Evolutionary conservation across 2,797 vertebrate genomes (phyloP), one percentile per base, ranked within the genome.

Genomic region (Scleropages formosus): DNA sequence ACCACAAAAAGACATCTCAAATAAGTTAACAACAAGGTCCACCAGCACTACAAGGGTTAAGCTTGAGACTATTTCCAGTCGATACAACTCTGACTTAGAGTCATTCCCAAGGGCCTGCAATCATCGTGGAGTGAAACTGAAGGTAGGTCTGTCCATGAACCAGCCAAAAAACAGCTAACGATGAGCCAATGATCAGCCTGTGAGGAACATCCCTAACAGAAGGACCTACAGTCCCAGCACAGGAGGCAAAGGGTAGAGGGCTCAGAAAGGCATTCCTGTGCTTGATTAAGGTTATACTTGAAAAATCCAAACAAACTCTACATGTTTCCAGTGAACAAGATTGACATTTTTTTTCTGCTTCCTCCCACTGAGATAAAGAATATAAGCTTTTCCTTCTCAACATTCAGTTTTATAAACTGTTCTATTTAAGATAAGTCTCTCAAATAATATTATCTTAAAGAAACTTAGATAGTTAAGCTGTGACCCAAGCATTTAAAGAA

Each of bases 391-490:
- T 74, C 66, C 11, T 56, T 18, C 53, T 56, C 20, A 8, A 77
- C 76, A 77, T 80, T 72, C 71, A 67, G 74, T 78, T 81, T 80
- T 80, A 78, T 77, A 80, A 84, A 82, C 81, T 78, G 73, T 78
- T 70, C 73, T 74, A 71, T 82, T 81, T 49, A 75, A 24, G 53
- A 79, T 78, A 80, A 84, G 82, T 83, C 79, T 79, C 78, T 80
- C 82, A 46, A 7, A 69, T 78, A 60, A 9, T 56, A 61, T 76
- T 79, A 69, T 68, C 66, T 47, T 24, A 68, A 46, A 24, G 46
- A 68, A 11, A 24, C 22, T 73, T 65, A 75, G 79, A 84, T 82
- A 78, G 82, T 78, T 80, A 78, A 81, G 74, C 80, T 76, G 73
- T 71, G 75, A 85, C 77, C 77, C 75, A 73, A 58, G 78, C 75